Percentiles rank a stretch among this genome's conserved stretches.
Conservation (phyloP, 2,888 invertebrate species). For the Hirtodrosophila duncani region DNA sequence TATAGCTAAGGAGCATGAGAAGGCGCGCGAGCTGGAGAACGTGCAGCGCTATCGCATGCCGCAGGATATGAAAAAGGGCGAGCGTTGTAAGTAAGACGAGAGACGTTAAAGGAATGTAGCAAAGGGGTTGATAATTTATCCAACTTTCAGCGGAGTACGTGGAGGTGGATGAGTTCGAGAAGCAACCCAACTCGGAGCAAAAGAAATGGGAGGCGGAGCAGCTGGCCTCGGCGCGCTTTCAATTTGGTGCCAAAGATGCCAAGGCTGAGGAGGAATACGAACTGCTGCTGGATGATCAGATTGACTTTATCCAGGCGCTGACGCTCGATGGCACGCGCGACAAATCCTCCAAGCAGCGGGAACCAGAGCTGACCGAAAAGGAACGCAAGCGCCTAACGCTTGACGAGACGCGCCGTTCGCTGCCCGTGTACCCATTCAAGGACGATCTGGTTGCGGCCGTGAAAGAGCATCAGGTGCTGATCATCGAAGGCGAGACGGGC, state of each 20-base stretch:
- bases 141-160: conserved; percentile 82
- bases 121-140: too few species aligned
- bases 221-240: conserved; percentile 93
- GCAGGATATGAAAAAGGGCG: conserved; percentile 87
- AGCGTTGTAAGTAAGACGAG: conserved; percentile 79
- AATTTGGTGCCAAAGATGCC: conserved; percentile 95
- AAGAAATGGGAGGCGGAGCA: conserved; percentile 99
- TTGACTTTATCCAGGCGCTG: conserved; percentile 96
- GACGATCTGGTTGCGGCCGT: conserved; percentile 94
- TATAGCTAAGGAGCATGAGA: conserved; percentile 96
- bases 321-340: conserved; percentile 86
- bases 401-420: conserved; percentile 92
- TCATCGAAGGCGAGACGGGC: conserved; percentile 99
- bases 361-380: conserved; percentile 82
- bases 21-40: conserved; percentile 94
- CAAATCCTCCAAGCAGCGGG: conserved; percentile 78
- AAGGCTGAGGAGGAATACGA: conserved; percentile 89
- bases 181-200: conserved; percentile 89
- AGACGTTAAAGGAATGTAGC: too few species aligned
- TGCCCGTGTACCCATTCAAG: conserved; percentile 96
- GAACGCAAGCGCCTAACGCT: conserved; percentile 88
- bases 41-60: conserved; percentile 97
- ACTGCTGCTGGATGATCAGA: conserved; percentile 95
- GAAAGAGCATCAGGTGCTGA: conserved; percentile 91
- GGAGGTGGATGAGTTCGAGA: conserved; percentile 92